Conservation (phyloP, 2,797 vertebrate species). For the Linurgus olivaceus region DNA sequence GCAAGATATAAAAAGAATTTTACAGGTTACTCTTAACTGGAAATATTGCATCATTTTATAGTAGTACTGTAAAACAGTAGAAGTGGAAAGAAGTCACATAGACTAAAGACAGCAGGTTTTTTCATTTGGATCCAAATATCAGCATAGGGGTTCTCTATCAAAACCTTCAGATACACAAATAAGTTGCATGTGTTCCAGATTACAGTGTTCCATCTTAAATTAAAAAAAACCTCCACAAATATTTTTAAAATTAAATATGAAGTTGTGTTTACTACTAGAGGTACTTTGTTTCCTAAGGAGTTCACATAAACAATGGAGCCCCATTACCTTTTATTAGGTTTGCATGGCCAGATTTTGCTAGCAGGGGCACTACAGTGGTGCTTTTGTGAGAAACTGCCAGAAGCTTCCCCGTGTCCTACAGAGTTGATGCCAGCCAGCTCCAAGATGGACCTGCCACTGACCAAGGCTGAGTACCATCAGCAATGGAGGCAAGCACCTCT, state of each 20-base stretch:
- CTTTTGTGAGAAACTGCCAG: background rate
- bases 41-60: background rate
- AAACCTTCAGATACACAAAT: background rate
- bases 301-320: background rate
- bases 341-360: background rate
- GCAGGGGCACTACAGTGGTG: background rate
- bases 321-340: background rate
- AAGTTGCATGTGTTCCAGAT: background rate
- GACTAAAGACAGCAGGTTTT: background rate
- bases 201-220: background rate
- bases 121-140: background rate
- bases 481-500: background rate
- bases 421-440: background rate
- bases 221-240: background rate
- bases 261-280: background rate
- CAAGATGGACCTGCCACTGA: fast-evolving
- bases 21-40: background rate
- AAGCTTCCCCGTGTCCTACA: background rate
- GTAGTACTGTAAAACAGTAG: background rate
- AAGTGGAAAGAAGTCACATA: background rate
- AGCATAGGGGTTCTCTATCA: fast-evolving
- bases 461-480: background rate
- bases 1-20: background rate
- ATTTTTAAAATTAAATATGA: background rate
- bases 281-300: background rate